Conservation (phyloP, 1,140 invertebrate species). For the Solenopsis fugax region DNA sequence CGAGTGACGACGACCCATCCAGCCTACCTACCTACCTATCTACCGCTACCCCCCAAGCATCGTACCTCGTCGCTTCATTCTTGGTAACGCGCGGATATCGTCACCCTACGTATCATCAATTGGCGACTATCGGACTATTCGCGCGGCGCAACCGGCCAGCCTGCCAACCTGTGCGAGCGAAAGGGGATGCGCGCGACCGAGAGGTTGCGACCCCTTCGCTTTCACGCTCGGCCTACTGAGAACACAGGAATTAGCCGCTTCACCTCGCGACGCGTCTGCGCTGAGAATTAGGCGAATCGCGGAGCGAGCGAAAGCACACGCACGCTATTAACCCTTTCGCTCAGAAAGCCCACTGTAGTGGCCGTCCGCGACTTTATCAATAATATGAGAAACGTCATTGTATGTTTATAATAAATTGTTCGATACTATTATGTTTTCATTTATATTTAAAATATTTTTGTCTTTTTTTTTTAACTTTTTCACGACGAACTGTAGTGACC, state of each 20-base stretch:
- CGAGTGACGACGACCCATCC: conserved; percentile 55
- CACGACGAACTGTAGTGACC: no score
- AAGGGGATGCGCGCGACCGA: background rate
- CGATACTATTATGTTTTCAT: no score
- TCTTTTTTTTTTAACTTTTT: no score
- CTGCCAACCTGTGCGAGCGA: background rate
- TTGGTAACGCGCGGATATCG: conserved; percentile 68
- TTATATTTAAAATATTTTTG: no score
- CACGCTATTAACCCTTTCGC: background rate
- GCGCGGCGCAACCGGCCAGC: conserved; percentile 11
- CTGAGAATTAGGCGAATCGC: conserved; percentile 20
- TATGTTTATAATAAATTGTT: no score
- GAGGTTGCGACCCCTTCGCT: conserved; percentile 38
- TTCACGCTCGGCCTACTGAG: conserved; percentile 37
- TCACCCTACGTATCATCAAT: conserved; percentile 73
- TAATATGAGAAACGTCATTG: no score
- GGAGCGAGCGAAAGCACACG: background rate
- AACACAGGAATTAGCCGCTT: conserved; percentile 57
- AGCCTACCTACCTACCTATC: background rate
- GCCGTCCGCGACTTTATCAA: no score
- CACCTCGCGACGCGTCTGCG: conserved; percentile 9
- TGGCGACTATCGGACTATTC: conserved; percentile 64
- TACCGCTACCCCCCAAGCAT: conserved; percentile 27
- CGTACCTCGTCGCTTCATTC: conserved; percentile 56
- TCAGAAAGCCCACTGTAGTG: no score